Base-by-base conservation (phyloP, 1,140 invertebrate genomes). In the Pristionchus pacificus region DNA sequence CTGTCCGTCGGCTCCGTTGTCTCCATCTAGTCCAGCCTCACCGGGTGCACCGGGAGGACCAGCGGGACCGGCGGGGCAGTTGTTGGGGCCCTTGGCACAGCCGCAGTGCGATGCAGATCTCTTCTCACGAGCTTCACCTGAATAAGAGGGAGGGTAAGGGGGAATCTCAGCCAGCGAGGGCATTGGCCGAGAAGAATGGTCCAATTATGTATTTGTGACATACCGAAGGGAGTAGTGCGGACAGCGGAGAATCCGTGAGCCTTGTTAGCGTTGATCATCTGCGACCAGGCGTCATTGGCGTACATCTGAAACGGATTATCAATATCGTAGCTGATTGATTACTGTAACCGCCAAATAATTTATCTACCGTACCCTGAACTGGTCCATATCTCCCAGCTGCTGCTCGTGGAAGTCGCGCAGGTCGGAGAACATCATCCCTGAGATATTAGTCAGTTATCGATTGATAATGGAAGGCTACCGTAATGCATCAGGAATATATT, bases 101-200 rank as follows among this genome's bases (percentile, higher is more conserved):
- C 57, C 68, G 60, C 74, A 75, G 0, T 31, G 49, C 27, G 24
- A 28, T n/a, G 65, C 65, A 31, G 38, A 55, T 60, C 74, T 65
- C 71, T 76, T 75, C 65, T 76, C 75, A 27, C 74, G 76, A 19
- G n/a, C n/a, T n/a, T n/a, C n/a, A n/a, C n/a, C n/a, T n/a, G n/a
- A n/a, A n/a, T n/a, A n/a, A n/a, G n/a, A n/a, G n/a, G n/a, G n/a
- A n/a, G n/a, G n/a, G n/a, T n/a, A n/a, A n/a, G n/a, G n/a, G n/a
- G n/a, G n/a, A n/a, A n/a, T n/a, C n/a, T n/a, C n/a, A n/a, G n/a
- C n/a, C n/a, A n/a, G n/a, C n/a, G n/a, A n/a, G n/a, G n/a, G n/a
- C n/a, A n/a, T n/a, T n/a, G n/a, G n/a, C 27, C 62, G 65, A 65
- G 31, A n/a, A 65, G 19, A 57, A 57, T n/a, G 65, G 33, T n/a